Evolutionary conservation across 2,113 vertebrate genomes (phyloP), one percentile per base, ranked within the genome.

Genomic region (Tringa solitaria): DNA sequence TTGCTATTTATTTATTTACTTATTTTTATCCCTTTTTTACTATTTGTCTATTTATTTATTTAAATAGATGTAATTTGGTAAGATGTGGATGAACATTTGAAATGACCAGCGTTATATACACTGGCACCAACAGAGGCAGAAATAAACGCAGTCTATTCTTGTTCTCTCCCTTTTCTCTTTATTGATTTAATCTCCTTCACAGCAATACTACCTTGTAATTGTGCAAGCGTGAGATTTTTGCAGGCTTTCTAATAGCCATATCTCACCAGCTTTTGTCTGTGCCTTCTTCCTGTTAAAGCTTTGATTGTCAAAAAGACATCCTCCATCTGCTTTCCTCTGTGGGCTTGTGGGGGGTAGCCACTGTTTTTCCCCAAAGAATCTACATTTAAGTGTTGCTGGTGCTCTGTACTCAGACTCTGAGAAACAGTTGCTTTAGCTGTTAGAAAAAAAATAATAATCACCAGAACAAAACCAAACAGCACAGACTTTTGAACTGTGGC

Each of bases 171-270:
- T 56, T 88, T 87, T 68, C 45, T 77, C 28, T 91, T 79, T 41
- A 95, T 95, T 89, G 95, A 95, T 97, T 95, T 89, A 94, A 75
- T 87, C 61, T 95, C 45, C 95, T 93, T 95, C 86, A 89, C 67
- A 94, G 18, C 45, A 60, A 89, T 22, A 7, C 35, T 74, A 77
- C 72, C 59, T 90, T 84, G 26, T 89, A 95, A 88, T 87, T 92
- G n/a, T 83, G 41, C 53, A 92, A 95, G 69, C 21, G 6, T 83
- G 75, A 80, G 59, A 87, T 27, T 91, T 96, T 85, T 92, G 21
- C 28, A 67, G 83, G 30, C 13, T 91, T 74, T 85, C 74, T 89
- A 94, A 80, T 78, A 78, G 45, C 45, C 28, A 21, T 84, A 70
- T 74, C n/a, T 70, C 78, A 70, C 26, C 41, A 77, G 18, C 10